Evolutionary conservation across 2,888 invertebrate genomes (phyloP).

Genomic region (Lycia hirtaria): DNA sequence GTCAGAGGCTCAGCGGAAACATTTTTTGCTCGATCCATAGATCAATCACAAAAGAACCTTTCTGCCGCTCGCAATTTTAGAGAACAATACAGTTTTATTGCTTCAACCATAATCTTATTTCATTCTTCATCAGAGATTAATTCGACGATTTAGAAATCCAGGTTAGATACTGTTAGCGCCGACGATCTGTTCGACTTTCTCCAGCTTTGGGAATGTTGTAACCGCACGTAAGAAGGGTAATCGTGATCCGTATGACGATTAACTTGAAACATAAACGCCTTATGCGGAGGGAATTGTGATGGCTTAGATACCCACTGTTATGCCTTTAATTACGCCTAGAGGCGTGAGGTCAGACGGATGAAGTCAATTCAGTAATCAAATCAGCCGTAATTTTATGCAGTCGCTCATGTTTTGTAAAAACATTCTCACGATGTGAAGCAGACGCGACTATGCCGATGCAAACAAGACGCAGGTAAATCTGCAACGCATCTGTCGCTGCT

Average conservation of each 20-base stretch:
- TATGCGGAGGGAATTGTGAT: conserved; percentile 50
- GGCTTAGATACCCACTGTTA: conserved; percentile 39
- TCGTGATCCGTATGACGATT: conserved; percentile 65
- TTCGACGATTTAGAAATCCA: conserved; percentile 45
- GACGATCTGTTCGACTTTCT: conserved; percentile 59
- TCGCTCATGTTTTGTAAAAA: conserved; percentile 33
- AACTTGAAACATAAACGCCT: conserved; percentile 49
- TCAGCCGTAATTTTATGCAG: conserved; percentile 35
- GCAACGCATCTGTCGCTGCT: conserved; percentile 41
- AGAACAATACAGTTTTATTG: conserved; percentile 32
- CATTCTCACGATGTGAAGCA: conserved; percentile 31
- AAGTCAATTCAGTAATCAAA: conserved; percentile 31
- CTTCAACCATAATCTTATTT: conserved; percentile 29
- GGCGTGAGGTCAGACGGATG: conserved; percentile 32
- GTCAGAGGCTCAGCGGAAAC: conserved; percentile 1
- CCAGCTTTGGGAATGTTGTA: conserved; percentile 63
- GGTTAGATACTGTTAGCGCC: conserved; percentile 39
- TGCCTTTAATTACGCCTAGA: conserved; percentile 29
- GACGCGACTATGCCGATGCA: conserved; percentile 31
- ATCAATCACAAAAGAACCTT: conserved; percentile 27
- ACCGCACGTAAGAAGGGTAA: conserved; percentile 64
- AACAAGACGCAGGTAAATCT: conserved; percentile 36
- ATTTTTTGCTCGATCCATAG: conserved; percentile 5
- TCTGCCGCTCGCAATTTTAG: conserved; percentile 20
- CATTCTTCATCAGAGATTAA: conserved; percentile 45